Evolutionary conservation across 2,113 vertebrate species (phyloP), one percentile per base, ranked within the genome.

Genomic region (Plotosus lineatus): DNA sequence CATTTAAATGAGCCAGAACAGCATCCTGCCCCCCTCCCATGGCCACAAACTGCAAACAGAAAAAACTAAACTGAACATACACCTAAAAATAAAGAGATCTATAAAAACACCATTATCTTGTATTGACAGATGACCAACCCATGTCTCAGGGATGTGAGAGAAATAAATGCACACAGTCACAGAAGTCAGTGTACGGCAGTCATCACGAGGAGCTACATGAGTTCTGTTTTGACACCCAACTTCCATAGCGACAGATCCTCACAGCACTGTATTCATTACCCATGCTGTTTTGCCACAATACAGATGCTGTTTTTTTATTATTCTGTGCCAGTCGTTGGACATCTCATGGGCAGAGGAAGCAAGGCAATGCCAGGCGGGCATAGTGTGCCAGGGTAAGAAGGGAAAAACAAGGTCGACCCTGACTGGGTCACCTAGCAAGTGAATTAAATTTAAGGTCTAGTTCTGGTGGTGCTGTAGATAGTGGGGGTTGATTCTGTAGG

Each of bases 341-440:
- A 6, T 87, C 87, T 86, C 78, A 61, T 85, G 86, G 89, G 87
- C 88, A 86, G 65, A 26, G 50, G 87, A 44, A 44, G 75, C 44
- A 84, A 38, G 46, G 44, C 76, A 78, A 44, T 88, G 89, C 88
- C 89, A 91, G 76, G 60, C 44, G 51, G 60, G 68, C 58, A 71
- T 31, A 51, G 55, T 26, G 84, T 83, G 84, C 84, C 82, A 80
- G 73, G 33, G 56, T 77, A 85, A 79, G 87, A 33, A 68, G 86
- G 85, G 82, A 81, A 81, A 87, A 85, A 85, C 87, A 72, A 63
- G n/a, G 66, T 74, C 63, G 79, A 85, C 90, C 88, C 89, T 65
- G 89, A 89, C 38, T 50, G 79, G 90, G 91, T 88, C 83, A 81
- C 86, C 87, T 93, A 90, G 90, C 90, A 44, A 75, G 40, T n/a